Percentiles rank a stretch among this genome's conserved stretches.
Conservation (phyloP, 1,140 invertebrate genomes). For the Zaprionus inermis region DNA sequence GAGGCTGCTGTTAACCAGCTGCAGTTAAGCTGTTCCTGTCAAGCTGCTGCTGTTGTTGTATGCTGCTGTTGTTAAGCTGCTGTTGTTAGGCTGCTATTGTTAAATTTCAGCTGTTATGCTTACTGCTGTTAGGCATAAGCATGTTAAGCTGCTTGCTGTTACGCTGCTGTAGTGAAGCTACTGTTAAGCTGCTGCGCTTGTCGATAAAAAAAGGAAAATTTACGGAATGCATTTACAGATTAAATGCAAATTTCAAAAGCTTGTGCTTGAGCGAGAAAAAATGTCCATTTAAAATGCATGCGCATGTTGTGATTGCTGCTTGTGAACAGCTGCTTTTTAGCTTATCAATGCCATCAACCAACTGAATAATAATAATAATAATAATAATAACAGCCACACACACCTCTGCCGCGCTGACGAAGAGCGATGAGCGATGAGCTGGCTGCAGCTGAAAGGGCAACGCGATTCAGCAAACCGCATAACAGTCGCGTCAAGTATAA, state of each 20-base stretch:
- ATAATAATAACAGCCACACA: background rate
- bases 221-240: too few species aligned
- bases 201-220: background rate
- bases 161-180: too few species aligned
- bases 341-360: constrained; percentile 24
- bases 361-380: constrained; percentile 31
- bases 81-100: too few species aligned
- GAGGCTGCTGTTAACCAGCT: too few species aligned
- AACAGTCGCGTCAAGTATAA: constrained; percentile 38
- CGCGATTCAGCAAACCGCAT: constrained; percentile 21
- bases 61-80: background rate
- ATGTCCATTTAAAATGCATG: background rate
- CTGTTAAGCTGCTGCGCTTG: background rate
- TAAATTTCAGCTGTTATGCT: too few species aligned
- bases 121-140: too few species aligned
- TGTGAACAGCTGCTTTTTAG: constrained; percentile 5
- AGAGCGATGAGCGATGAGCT: constrained; percentile 17
- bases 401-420: constrained; percentile 7
- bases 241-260: background rate
- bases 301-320: background rate
- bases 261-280: background rate
- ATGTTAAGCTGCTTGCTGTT: too few species aligned
- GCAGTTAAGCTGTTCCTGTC: too few species aligned
- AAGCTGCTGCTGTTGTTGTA: too few species aligned
- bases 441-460: constrained; percentile 17